phyloP scores from a whole-genome alignment of 2,888 invertebrate species.

The Agriopis marginaria region DNA sequence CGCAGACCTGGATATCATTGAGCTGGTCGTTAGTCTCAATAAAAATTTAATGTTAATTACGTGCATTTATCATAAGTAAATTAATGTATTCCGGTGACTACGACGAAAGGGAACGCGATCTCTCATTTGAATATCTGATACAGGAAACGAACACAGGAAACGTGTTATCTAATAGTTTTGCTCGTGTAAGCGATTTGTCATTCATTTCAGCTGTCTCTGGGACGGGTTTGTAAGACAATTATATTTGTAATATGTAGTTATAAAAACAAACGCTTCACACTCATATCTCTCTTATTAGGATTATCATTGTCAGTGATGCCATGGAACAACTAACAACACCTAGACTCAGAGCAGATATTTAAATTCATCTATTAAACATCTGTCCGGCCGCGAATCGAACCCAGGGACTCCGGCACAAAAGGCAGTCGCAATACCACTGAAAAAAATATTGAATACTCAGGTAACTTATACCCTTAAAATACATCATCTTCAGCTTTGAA shows the following conservation, averaged over 20 bases:
- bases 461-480: background rate
- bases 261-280: too few species aligned
- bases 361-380: too few species aligned
- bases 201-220: constrained; percentile 7
- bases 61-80: constrained; percentile 26
- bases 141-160: constrained; percentile 40
- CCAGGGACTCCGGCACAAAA: too few species aligned
- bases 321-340: too few species aligned
- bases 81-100: constrained; percentile 25
- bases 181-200: constrained; percentile 25
- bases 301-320: too few species aligned
- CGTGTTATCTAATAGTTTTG: constrained; percentile 26
- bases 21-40: background rate
- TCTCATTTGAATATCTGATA: constrained; percentile 44
- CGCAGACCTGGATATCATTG: background rate
- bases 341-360: too few species aligned
- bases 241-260: too few species aligned
- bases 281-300: too few species aligned
- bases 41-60: background rate
- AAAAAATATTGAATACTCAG: too few species aligned
- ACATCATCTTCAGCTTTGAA: background rate
- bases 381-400: too few species aligned
- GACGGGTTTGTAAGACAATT: too few species aligned
- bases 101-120: constrained; percentile 44
- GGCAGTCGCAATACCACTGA: too few species aligned